Percentiles rank a stretch among this genome's conserved stretches.
These are phyloP conservation scores for Lepilemur ruficaudatus DNA, from an alignment of 2,797 vertebrate genomes.

Conservation along the genomic window DNA sequence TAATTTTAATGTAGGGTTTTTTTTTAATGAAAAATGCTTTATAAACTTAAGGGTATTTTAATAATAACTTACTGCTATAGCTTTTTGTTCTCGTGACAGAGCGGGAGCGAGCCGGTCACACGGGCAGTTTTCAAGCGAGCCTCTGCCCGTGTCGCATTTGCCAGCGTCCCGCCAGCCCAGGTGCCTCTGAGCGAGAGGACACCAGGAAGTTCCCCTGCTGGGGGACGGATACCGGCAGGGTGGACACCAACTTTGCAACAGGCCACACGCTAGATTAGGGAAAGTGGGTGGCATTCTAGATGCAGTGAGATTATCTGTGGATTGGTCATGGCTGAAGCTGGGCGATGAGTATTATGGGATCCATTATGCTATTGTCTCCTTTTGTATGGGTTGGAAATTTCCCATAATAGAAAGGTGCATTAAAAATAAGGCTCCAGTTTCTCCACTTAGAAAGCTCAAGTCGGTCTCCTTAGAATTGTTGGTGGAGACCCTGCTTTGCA, in stretches of 20 bases:
- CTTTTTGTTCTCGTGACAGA: not conserved
- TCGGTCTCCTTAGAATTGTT: not conserved
- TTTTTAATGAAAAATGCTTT: not conserved
- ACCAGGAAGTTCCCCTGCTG: rapidly evolving
- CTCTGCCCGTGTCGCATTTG: not conserved
- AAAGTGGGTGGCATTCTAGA: not conserved
- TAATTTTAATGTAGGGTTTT: not conserved
- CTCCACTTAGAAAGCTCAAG: not conserved
- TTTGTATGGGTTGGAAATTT: not conserved
- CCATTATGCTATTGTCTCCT: not conserved
- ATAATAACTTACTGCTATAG: not conserved
- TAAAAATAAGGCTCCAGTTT: not conserved
- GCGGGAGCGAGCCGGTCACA: rapidly evolving
- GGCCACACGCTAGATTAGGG: no score
- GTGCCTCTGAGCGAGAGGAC: rapidly evolving
- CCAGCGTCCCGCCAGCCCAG: not conserved
- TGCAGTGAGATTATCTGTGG: not conserved
- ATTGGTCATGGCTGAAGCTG: not conserved
- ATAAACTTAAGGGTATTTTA: not conserved
- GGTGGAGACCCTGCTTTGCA: not conserved
- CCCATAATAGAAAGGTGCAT: not conserved
- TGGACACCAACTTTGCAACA: rapidly evolving
- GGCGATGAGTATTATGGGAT: not conserved
- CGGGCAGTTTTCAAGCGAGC: no score
- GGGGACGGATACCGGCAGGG: rapidly evolving